phyloP scores from a whole-genome alignment of 2,888 invertebrate genomes.

The Melinopterus prodromus region DNA sequence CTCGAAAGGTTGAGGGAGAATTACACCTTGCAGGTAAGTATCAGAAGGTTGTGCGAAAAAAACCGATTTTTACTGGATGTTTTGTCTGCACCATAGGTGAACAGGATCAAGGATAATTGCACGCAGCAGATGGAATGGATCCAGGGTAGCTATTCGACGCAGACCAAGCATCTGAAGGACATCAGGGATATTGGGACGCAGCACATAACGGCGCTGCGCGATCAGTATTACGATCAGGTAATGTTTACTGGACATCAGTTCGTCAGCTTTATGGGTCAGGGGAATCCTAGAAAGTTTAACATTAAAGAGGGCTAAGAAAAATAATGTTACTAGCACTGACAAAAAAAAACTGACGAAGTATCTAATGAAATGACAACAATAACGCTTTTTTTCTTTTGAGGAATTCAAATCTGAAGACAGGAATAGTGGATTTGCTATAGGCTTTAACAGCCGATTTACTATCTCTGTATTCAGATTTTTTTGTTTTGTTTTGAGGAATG shows the following conservation, averaged over 20 bases:
- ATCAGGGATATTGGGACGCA: conserved; percentile 92
- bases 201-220: conserved; percentile 84
- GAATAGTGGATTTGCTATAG: too few species aligned
- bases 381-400: not conserved
- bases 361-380: not conserved
- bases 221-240: conserved; percentile 94
- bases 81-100: conserved; percentile 65
- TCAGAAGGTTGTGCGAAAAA: not conserved
- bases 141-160: conserved; percentile 88
- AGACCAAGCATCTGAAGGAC: conserved; percentile 85
- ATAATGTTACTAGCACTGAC: not conserved
- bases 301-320: not conserved
- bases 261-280: too few species aligned
- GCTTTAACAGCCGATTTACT: too few species aligned
- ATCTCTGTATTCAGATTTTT: not conserved
- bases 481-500: not conserved
- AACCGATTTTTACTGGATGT: not conserved
- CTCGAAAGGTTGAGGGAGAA: conserved; percentile 89
- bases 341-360: not conserved
- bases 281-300: not conserved
- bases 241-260: too few species aligned
- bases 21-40: conserved; percentile 83
- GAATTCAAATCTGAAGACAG: not conserved
- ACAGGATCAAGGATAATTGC: conserved; percentile 92
- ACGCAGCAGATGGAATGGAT: conserved; percentile 94